Evolutionary conservation across 2,888 invertebrate species (phyloP).

Genomic region (Tanytarsus gracilentus): DNA sequence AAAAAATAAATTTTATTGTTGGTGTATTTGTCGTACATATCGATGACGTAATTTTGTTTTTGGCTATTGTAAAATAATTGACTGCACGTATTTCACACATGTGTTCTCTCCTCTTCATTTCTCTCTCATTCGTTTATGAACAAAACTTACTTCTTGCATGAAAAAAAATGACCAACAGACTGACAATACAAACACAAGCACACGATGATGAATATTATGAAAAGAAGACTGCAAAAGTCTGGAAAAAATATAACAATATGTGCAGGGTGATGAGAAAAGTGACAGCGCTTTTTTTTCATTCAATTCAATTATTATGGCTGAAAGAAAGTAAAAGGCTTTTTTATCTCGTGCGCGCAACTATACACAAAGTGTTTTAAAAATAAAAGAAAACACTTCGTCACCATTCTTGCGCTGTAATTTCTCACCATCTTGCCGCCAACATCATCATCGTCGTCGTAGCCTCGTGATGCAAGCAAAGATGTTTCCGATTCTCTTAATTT

Average conservation of each 20-base stretch:
- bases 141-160: too few relatives aligned
- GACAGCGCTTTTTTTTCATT: slow-evolving; percentile 11
- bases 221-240: background rate
- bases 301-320: slow-evolving; percentile 17
- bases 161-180: background rate
- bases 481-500: too few relatives aligned
- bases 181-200: background rate
- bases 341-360: slow-evolving; percentile 2
- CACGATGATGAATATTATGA: background rate
- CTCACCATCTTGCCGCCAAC: too few relatives aligned
- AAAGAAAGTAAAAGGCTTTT: slow-evolving; percentile 25
- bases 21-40: background rate
- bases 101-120: background rate
- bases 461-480: too few relatives aligned
- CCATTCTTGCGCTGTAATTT: too few relatives aligned
- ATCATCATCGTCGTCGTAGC: too few relatives aligned
- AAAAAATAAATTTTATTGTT: background rate
- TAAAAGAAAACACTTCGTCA: slow-evolving; percentile 6
- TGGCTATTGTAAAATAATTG: background rate
- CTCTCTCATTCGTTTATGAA: too few relatives aligned
- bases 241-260: background rate
- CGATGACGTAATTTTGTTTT: slow-evolving; percentile 4
- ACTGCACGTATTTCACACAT: background rate
- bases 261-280: slow-evolving; percentile 4
- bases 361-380: background rate